A percentile compares a stretch with the other conserved stretches of the same genome.
Evolutionary conservation across 2,113 vertebrate species (phyloP).

Genomic region (Ophthalmolycus amberensis): DNA sequence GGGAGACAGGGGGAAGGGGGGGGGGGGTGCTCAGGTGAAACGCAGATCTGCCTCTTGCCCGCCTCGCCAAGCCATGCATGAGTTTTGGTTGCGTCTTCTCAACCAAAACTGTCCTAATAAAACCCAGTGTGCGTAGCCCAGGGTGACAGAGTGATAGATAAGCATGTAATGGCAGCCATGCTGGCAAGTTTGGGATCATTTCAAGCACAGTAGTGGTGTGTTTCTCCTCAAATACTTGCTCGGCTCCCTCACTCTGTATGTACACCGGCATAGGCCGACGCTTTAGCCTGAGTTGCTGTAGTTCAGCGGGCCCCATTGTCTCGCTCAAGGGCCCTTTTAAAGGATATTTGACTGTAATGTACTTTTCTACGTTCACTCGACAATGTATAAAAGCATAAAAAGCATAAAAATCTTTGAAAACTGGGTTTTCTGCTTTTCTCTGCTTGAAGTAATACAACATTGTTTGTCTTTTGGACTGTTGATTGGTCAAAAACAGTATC

Average conservation of each 20-base stretch:
- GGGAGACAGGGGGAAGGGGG: not conserved
- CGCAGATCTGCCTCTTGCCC: slow-evolving; percentile 50
- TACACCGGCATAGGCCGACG: slow-evolving; percentile 18
- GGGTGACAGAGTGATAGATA: slow-evolving; percentile 66
- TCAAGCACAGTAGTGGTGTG: slow-evolving; percentile 51
- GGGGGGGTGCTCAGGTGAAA: slow-evolving; percentile 47
- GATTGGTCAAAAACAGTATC: no score
- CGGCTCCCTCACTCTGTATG: slow-evolving; percentile 33
- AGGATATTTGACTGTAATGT: not conserved
- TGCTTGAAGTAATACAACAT: not conserved
- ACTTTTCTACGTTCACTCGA: not conserved
- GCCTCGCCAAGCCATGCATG: slow-evolving; percentile 59
- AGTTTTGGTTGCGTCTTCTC: slow-evolving; percentile 59
- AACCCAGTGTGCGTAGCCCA: slow-evolving; percentile 58
- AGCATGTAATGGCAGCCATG: slow-evolving; percentile 65
- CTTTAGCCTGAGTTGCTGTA: not conserved
- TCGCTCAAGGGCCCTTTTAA: not conserved
- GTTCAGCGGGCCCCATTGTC: not conserved
- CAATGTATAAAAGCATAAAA: not conserved
- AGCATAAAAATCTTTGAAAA: not conserved
- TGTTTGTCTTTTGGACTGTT: not conserved
- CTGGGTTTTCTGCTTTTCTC: not conserved
- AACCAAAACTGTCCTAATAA: slow-evolving; percentile 71
- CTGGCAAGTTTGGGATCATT: slow-evolving; percentile 64
- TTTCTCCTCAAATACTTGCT: slow-evolving; percentile 41